phyloP scores from a whole-genome alignment of 2,797 vertebrate species.

The Euphonia xanthogaster region DNA sequence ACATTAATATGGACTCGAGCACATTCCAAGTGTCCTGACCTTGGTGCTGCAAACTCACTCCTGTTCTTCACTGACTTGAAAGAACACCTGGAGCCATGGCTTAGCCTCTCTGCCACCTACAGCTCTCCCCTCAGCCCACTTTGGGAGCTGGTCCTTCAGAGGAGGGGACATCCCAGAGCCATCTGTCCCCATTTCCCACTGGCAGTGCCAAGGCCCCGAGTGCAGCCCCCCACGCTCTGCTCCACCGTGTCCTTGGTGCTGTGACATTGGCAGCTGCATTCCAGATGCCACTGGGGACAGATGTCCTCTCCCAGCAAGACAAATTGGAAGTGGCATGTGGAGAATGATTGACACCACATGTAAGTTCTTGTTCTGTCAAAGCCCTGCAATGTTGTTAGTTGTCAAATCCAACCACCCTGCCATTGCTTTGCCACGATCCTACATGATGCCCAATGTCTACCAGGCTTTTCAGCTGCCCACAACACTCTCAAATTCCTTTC shows the following conservation, averaged over 20 bases:
- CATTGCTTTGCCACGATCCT: constrained; percentile 31
- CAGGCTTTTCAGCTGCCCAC: constrained; percentile 43
- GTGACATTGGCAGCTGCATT: constrained; percentile 59
- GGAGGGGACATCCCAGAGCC: not conserved
- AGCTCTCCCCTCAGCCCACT: not conserved
- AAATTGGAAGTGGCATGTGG: constrained; percentile 52
- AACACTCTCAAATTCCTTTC: not conserved
- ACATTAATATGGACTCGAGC: accelerated
- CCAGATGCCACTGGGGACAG: constrained; percentile 47
- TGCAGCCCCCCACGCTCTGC: not conserved
- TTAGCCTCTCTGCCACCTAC: not conserved
- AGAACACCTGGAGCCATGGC: accelerated
- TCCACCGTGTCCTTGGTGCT: constrained; percentile 14
- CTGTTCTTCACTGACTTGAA: not conserved
- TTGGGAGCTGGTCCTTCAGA: not conserved
- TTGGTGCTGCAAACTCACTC: not conserved
- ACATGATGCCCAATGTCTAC: constrained; percentile 59
- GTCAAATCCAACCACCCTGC: constrained; percentile 53
- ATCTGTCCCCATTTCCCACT: accelerated
- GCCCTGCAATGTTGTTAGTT: constrained; percentile 45
- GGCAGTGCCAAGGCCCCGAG: not conserved
- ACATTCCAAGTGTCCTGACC: not conserved
- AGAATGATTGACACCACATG: constrained; percentile 69
- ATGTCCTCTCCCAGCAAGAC: constrained; percentile 21
- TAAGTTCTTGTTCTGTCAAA: constrained; percentile 71